Evolutionary conservation across 2,888 invertebrate species (phyloP).

Genomic region (Apomyelois bistriatella): DNA sequence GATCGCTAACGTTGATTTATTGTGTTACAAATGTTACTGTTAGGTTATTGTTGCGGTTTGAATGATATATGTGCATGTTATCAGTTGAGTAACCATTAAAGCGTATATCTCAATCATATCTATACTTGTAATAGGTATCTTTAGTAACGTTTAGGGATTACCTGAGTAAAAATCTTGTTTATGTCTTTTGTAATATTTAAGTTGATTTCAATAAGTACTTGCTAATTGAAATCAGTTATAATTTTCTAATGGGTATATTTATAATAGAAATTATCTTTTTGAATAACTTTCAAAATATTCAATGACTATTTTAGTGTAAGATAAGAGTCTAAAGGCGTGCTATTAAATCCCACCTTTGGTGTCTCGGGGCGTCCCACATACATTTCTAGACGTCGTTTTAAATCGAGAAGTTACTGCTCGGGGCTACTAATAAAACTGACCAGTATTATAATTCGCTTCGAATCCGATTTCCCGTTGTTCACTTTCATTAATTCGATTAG

Average conservation of each 20-base stretch:
- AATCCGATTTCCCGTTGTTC: constrained; percentile 26
- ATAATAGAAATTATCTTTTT: not conserved
- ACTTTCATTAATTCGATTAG: constrained; percentile 51
- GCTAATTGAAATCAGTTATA: not conserved
- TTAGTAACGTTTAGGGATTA: not conserved
- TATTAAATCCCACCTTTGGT: constrained; percentile 13
- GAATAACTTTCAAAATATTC: constrained; percentile 3
- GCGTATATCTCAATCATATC: not conserved
- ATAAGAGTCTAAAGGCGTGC: not conserved
- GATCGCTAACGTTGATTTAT: constrained; percentile 48
- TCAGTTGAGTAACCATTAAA: constrained; percentile 8
- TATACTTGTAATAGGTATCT: not conserved
- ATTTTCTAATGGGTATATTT: not conserved
- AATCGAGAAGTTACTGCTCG: constrained; percentile 8
- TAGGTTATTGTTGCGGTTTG: constrained; percentile 34
- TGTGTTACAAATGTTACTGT: constrained; percentile 45
- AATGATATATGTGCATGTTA: constrained; percentile 25
- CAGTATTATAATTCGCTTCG: constrained; percentile 13
- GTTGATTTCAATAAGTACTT: too few relatives aligned
- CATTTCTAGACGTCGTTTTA: constrained; percentile 14
- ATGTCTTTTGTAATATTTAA: too few relatives aligned
- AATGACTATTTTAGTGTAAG: constrained; percentile 7
- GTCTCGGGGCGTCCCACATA: constrained; percentile 10
- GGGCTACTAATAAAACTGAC: constrained; percentile 8
- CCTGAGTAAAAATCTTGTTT: too few relatives aligned